These are phyloP conservation scores for Petrocephalus sullivani DNA, from an alignment of 2,797 vertebrate species.

Conservation along the genomic window DNA sequence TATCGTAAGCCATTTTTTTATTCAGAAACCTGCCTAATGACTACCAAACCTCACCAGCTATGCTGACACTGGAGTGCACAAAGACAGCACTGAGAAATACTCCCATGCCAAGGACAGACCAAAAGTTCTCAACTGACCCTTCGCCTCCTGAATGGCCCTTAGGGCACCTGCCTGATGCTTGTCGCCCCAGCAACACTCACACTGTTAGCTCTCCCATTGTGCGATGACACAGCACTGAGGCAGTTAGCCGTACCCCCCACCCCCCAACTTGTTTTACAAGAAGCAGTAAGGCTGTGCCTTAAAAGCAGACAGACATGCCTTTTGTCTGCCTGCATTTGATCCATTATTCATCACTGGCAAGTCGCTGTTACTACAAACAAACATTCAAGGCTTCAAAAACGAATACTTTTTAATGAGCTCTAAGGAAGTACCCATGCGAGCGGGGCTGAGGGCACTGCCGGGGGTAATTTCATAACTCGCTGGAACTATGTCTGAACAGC, in stretches of 20 bases:
- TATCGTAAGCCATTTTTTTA: neutral
- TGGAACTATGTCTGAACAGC: neutral
- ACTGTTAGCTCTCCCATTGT: constrained; percentile 6
- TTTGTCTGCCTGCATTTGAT: neutral
- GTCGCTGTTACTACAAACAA: neutral
- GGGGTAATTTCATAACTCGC: neutral
- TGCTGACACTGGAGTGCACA: neutral
- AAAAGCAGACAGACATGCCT: neutral
- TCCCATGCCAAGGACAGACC: neutral
- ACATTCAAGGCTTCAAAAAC: neutral
- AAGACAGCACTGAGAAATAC: neutral
- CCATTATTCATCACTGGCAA: neutral
- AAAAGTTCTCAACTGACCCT: neutral
- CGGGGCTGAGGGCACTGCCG: neutral
- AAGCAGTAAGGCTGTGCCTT: neutral
- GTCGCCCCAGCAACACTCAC: neutral
- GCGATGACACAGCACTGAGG: constrained; percentile 15
- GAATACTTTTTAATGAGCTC: neutral
- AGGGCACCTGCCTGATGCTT: neutral
- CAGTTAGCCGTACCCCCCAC: neutral
- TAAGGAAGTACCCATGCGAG: neutral
- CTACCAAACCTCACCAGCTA: neutral
- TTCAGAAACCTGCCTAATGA: neutral
- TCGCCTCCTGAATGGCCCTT: neutral
- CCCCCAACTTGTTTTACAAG: neutral